phyloP scores from a whole-genome alignment of 2,113 vertebrate species.

The Vulpes vulpes region DNA sequence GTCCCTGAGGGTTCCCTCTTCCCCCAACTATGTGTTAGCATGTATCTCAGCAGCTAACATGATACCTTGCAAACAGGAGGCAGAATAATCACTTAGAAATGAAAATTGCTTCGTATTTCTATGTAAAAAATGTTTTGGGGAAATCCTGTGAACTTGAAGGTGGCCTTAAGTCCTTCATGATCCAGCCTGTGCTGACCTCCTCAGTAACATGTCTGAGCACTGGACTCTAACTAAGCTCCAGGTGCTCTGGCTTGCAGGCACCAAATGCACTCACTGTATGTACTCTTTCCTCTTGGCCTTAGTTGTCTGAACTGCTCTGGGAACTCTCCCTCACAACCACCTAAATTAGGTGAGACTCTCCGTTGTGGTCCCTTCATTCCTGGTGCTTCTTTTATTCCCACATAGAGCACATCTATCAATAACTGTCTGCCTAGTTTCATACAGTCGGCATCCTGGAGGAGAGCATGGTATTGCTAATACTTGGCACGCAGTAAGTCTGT shows the following conservation, averaged over 20 bases:
- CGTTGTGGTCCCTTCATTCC: background rate
- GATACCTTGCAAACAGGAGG: background rate
- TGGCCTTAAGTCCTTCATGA: background rate
- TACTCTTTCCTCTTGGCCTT: background rate
- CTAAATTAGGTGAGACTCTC: background rate
- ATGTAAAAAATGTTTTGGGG: slow-evolving; percentile 10
- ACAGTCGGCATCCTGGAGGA: background rate
- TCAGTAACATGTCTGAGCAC: background rate
- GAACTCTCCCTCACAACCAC: background rate
- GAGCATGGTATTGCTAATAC: background rate
- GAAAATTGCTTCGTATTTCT: background rate
- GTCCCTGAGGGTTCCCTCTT: background rate
- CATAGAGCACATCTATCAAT: background rate
- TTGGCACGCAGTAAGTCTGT: background rate
- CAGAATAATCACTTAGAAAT: background rate
- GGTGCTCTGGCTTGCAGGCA: background rate
- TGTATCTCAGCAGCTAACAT: background rate
- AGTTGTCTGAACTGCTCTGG: background rate
- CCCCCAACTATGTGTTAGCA: background rate
- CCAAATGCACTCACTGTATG: background rate
- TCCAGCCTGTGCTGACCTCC: background rate
- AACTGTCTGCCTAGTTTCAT: background rate
- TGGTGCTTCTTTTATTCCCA: background rate
- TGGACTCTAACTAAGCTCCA: background rate
- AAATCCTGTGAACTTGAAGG: background rate